A percentile compares a stretch with the other conserved stretches of the same genome.
Evolutionary conservation across 2,797 vertebrate genomes (phyloP).

Genomic region (Chloroceryle amazona): DNA sequence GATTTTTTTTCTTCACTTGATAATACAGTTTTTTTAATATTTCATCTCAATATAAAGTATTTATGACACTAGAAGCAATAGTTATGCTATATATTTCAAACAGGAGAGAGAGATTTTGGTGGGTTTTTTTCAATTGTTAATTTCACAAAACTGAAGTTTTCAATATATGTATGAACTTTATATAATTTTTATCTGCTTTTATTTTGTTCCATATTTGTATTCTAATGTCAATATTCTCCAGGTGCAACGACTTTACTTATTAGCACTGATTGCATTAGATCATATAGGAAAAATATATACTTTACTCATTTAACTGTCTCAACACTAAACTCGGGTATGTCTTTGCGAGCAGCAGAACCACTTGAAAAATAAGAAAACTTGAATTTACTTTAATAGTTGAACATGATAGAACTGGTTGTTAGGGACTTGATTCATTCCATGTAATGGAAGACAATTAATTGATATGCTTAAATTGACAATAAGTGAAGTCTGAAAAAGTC

Average conservation of each 20-base stretch:
- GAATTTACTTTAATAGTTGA: background rate
- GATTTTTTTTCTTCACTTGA: background rate
- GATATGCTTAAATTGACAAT: background rate
- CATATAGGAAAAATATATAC: background rate
- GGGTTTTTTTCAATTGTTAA: rapidly evolving
- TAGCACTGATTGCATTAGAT: background rate
- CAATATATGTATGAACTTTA: background rate
- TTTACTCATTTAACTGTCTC: background rate
- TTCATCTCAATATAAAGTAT: background rate
- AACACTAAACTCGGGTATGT: background rate
- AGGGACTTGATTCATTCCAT: background rate
- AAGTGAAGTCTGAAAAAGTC: background rate
- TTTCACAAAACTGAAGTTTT: background rate
- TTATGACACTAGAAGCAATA: background rate
- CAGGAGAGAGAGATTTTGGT: rapidly evolving
- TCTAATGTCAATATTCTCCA: background rate
- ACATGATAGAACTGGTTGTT: background rate
- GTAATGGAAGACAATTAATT: background rate
- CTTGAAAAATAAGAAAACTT: background rate
- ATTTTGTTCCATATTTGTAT: background rate
- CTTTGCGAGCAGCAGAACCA: background rate
- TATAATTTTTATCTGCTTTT: background rate
- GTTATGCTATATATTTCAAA: background rate
- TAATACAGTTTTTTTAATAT: background rate
- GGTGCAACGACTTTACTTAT: background rate